Evolutionary conservation across 2,797 vertebrate genomes (phyloP).

Genomic region (Myotis findleyi): DNA sequence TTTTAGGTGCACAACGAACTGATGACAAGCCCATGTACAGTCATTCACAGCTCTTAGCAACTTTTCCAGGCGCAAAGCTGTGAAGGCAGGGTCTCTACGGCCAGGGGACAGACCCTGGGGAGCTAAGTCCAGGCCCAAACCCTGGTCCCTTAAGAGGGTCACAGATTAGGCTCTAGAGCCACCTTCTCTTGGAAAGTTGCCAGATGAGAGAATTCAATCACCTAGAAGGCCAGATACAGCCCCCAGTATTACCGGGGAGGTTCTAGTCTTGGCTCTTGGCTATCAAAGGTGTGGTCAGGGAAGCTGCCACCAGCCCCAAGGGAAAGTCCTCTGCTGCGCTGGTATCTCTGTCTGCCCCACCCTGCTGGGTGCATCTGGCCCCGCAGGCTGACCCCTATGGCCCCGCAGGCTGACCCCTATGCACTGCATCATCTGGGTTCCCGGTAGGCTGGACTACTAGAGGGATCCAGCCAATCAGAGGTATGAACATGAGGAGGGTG

Average conservation of each 20-base stretch:
- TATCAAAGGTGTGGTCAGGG: background rate
- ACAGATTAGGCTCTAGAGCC: background rate
- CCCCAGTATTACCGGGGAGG: fast-evolving
- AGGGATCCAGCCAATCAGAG: background rate
- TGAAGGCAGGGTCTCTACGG: background rate
- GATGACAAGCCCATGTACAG: fast-evolving
- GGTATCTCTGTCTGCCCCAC: fast-evolving
- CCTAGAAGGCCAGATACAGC: background rate
- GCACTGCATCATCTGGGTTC: too few relatives aligned
- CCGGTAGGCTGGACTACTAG: background rate
- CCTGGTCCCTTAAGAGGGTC: background rate
- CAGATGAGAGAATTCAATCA: background rate
- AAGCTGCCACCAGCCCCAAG: background rate
- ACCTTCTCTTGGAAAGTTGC: background rate
- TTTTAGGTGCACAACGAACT: background rate
- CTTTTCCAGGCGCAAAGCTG: background rate
- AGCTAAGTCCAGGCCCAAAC: background rate
- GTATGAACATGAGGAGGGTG: background rate
- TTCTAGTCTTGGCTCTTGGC: too few relatives aligned
- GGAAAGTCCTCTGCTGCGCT: too few relatives aligned
- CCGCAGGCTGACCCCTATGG: too few relatives aligned
- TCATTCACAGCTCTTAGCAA: too few relatives aligned
- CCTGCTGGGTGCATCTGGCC: fast-evolving
- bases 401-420: too few relatives aligned
- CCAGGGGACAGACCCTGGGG: background rate